phyloP scores from a whole-genome alignment of 2,113 vertebrate species.

The Conger conger region DNA sequence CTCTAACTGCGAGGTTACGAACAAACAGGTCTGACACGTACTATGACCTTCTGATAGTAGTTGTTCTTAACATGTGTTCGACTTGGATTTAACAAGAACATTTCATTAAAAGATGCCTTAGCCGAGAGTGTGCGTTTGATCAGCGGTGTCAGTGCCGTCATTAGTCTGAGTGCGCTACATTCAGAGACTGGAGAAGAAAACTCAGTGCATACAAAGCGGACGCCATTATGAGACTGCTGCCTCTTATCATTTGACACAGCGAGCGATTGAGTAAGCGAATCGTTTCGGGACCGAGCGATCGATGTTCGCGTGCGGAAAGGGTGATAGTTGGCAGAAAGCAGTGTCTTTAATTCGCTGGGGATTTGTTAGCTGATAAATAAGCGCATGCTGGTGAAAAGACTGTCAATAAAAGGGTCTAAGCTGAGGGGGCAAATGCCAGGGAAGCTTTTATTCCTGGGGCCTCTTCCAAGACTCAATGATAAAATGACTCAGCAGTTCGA shows the following conservation, averaged over 20 bases:
- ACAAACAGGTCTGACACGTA: no score
- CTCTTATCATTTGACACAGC: neutral
- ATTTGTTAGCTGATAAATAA: conserved; percentile 15
- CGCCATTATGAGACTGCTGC: neutral
- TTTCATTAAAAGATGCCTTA: no score
- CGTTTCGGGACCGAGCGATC: conserved; percentile 2
- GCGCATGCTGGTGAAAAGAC: neutral
- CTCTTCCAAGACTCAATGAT: neutral
- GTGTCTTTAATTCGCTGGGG: neutral
- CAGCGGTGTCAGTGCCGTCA: no score
- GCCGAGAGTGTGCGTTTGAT: no score
- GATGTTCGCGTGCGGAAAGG: neutral
- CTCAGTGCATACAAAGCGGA: neutral
- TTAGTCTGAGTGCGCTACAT: no score
- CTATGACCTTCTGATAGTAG: neutral
- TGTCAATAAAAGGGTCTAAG: neutral
- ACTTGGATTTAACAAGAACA: no score
- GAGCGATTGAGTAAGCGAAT: neutral
- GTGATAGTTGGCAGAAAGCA: neutral
- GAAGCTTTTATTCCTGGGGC: conserved; percentile 1
- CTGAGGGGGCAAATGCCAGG: neutral
- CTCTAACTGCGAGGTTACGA: no score
- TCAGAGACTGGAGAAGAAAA: neutral
- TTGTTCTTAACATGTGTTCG: neutral
- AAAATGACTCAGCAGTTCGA: neutral